Percentiles rank a stretch among this genome's conserved stretches.
Conservation (phyloP, 2,888 invertebrate genomes). For the Iphiclides podalirius region DNA sequence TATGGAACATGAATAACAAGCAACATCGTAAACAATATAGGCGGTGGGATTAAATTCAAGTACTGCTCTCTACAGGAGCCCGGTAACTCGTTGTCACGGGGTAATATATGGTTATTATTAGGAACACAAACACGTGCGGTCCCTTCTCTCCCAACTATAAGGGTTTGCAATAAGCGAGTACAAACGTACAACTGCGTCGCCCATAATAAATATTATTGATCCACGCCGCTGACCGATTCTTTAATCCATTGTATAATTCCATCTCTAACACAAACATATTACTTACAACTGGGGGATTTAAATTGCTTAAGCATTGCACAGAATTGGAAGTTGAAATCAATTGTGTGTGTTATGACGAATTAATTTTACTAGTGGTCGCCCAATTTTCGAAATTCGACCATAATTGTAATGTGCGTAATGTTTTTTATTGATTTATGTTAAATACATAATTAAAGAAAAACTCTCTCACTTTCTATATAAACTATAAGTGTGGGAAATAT, state of each 20-base stretch:
- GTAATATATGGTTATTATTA: slow-evolving; percentile 32
- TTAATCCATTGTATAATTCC: slow-evolving; percentile 56
- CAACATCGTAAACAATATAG: not conserved
- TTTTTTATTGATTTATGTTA: too few species aligned
- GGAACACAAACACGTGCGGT: slow-evolving; percentile 38
- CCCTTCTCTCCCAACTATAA: slow-evolving; percentile 29
- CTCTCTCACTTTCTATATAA: too few species aligned
- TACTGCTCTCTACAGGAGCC: slow-evolving; percentile 1
- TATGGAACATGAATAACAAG: too few species aligned
- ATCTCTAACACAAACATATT: slow-evolving; percentile 55
- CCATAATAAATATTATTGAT: slow-evolving; percentile 63
- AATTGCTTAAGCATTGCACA: slow-evolving; percentile 28
- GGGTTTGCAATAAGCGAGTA: slow-evolving; percentile 41
- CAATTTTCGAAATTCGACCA: too few species aligned
- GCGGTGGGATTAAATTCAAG: slow-evolving; percentile 3
- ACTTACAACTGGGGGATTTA: slow-evolving; percentile 55
- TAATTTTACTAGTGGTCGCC: too few species aligned
- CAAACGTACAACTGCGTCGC: slow-evolving; percentile 48
- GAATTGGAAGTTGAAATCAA: too few species aligned
- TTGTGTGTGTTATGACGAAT: too few species aligned
- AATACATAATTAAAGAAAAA: too few species aligned
- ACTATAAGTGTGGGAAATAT: too few species aligned
- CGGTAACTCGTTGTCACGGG: slow-evolving; percentile 21
- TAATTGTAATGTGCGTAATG: too few species aligned
- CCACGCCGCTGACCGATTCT: slow-evolving; percentile 54